Conservation (phyloP, 2,113 vertebrate species). For the Alces alces region DNA sequence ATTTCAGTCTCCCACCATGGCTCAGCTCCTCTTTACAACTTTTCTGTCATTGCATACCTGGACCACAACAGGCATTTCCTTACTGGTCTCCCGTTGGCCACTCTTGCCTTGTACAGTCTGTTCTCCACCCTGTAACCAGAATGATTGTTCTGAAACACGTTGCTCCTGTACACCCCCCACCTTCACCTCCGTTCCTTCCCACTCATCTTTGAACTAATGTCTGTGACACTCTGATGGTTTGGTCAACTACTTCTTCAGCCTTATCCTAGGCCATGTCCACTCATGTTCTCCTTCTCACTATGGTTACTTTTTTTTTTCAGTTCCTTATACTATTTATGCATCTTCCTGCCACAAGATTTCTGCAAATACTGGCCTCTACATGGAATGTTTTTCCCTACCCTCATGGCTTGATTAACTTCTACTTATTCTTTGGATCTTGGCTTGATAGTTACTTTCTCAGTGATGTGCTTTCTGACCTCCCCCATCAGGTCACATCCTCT, state of each 20-base stretch:
- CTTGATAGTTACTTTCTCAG: background rate
- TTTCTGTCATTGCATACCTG: background rate
- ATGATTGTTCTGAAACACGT: background rate
- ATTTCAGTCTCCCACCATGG: background rate
- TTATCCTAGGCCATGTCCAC: background rate
- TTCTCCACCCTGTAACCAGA: background rate
- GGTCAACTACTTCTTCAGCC: background rate
- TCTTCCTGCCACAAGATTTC: background rate
- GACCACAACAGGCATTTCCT: background rate
- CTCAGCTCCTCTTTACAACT: background rate
- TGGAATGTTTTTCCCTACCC: background rate
- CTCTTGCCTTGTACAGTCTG: background rate
- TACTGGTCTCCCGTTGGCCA: background rate
- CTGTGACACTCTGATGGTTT: background rate
- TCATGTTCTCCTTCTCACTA: background rate
- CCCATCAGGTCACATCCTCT: background rate
- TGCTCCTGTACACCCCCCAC: background rate
- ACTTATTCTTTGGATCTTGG: background rate
- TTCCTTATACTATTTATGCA: background rate
- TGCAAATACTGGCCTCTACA: background rate
- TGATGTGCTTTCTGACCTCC: background rate
- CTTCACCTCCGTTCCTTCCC: too few relatives aligned
- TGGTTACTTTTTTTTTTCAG: background rate
- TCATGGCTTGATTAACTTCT: background rate
- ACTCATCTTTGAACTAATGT: background rate